These are phyloP conservation scores for Onthophagus taurus DNA, from an alignment of 1,140 invertebrate species.

Conservation along the genomic window DNA sequence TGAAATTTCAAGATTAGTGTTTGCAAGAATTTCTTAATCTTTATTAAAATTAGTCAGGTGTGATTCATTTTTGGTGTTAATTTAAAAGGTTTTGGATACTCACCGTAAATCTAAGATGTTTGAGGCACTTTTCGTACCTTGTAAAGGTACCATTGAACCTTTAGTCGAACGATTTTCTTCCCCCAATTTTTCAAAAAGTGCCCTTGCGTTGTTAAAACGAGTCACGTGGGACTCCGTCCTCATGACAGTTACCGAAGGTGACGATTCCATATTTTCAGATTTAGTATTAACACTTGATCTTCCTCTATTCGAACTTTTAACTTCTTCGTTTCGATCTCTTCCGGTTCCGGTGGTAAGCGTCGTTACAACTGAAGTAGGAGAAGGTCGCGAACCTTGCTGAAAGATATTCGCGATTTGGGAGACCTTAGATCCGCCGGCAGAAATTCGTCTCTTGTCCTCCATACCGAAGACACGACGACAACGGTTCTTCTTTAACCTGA, in stretches of 20 bases:
- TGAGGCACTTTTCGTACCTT: constrained; percentile 36
- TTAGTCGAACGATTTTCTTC: constrained; percentile 43
- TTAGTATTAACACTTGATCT: constrained; percentile 32
- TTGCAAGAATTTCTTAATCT: no score
- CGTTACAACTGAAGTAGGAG: no score
- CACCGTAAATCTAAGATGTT: constrained; percentile 29
- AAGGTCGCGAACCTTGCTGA: no score
- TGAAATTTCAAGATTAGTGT: no score
- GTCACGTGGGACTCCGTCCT: constrained; percentile 81
- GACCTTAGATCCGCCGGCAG: constrained; percentile 66
- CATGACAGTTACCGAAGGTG: constrained; percentile 58
- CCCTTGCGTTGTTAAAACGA: constrained; percentile 84
- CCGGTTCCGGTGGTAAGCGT: constrained; percentile 27
- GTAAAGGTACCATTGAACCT: constrained; percentile 27
- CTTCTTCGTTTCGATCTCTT: constrained; percentile 37
- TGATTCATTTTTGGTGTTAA: no score
- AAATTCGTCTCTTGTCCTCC: constrained; percentile 55
- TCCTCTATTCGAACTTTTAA: constrained; percentile 28
- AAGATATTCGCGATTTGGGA: constrained; percentile 86
- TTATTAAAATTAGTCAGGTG: no score
- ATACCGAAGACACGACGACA: no score
- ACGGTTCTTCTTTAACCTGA: no score
- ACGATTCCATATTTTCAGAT: constrained; percentile 36
- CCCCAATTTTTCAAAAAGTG: constrained; percentile 86
- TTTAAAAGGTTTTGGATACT: no score